These are phyloP conservation scores for Drosophila paulistorum DNA, from an alignment of 1,140 invertebrate genomes.

Conservation along the genomic window DNA sequence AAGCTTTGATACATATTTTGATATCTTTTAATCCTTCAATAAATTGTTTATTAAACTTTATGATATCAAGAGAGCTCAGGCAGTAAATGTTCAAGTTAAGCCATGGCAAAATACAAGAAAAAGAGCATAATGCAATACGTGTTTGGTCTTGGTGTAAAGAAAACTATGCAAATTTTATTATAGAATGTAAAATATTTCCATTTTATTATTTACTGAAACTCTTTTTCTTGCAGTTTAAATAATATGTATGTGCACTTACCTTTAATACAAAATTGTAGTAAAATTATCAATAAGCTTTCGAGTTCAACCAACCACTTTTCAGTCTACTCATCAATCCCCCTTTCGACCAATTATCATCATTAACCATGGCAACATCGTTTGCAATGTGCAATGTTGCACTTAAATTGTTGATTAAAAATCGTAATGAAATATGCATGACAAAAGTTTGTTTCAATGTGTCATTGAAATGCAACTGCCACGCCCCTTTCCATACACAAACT, in stretches of 20 bases:
- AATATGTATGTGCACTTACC: not conserved
- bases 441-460: conserved; percentile 47
- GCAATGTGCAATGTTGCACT: conserved; percentile 29
- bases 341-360: conserved; percentile 27
- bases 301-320: not conserved
- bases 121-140: no score
- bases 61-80: no score
- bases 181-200: no score
- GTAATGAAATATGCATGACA: conserved; percentile 67
- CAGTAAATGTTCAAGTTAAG: no score
- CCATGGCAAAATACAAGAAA: no score
- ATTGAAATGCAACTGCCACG: conserved; percentile 51
- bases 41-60: no score
- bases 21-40: no score
- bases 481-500: conserved; percentile 15
- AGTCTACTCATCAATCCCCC: not conserved
- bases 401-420: conserved; percentile 63
- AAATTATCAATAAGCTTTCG: conserved; percentile 1
- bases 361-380: conserved; percentile 48
- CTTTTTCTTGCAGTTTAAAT: not conserved
- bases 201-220: no score
- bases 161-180: no score
- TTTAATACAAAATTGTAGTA: not conserved
- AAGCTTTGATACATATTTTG: no score
- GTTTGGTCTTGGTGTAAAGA: no score